phyloP scores from a whole-genome alignment of 92 coral and sea anemone genomes.

The Porites divaricata region DNA sequence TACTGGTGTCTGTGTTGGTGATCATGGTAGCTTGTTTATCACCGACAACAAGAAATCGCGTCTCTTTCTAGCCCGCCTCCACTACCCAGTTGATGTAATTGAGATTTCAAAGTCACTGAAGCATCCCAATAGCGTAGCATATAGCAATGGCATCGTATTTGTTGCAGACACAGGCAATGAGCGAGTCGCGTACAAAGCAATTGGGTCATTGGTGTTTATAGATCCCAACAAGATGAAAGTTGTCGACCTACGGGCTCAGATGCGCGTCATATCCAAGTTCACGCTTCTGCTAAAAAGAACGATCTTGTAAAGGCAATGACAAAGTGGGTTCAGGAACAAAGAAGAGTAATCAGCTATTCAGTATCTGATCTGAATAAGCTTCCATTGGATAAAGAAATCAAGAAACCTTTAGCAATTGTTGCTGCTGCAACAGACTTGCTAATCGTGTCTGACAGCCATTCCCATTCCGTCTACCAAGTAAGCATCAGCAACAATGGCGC shows the following conservation, averaged over 20 bases:
- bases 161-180: slow-evolving; percentile 37
- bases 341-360: slow-evolving; percentile 18
- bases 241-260: slow-evolving; percentile 22
- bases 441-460: slow-evolving; percentile 15
- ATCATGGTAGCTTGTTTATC: slow-evolving; percentile 50
- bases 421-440: slow-evolving; percentile 39
- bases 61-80: slow-evolving; percentile 50
- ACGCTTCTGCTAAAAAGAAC: slow-evolving; percentile 8
- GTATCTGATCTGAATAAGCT: slow-evolving; percentile 28
- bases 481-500: slow-evolving; percentile 54
- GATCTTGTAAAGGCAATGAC: slow-evolving; percentile 19
- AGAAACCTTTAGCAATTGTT: slow-evolving; percentile 13
- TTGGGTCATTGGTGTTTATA: slow-evolving; percentile 17
- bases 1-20: slow-evolving; percentile 41
- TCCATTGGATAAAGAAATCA: slow-evolving; percentile 19
- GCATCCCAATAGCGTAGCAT: slow-evolving; percentile 22
- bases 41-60: slow-evolving; percentile 36
- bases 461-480: slow-evolving; percentile 42
- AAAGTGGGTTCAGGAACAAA: slow-evolving; percentile 13
- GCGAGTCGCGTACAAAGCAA: slow-evolving; percentile 35
- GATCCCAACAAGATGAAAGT: slow-evolving; percentile 47
- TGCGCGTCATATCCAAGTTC: slow-evolving; percentile 9
- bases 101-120: slow-evolving; percentile 51
- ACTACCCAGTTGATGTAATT: slow-evolving; percentile 48
- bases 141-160: slow-evolving; percentile 28